A percentile compares a stretch with the other conserved stretches of the same genome.
Conservation (phyloP, 1,140 invertebrate species). For the Aethina tumida region DNA sequence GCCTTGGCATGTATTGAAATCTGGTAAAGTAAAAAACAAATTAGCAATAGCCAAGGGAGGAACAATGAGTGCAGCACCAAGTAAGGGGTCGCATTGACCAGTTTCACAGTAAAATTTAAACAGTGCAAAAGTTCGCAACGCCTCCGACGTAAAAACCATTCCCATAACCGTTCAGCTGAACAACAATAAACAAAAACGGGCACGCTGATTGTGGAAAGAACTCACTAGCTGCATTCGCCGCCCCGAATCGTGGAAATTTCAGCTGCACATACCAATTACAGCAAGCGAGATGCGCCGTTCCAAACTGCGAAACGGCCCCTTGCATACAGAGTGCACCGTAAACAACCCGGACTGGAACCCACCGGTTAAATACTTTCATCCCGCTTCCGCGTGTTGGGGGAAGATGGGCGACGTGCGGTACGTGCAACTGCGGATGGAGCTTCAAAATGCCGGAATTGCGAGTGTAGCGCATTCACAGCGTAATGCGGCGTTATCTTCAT, state of each 20-base stretch:
- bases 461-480: slow-evolving; percentile 21
- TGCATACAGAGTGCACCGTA: slow-evolving; percentile 19
- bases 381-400: neutral
- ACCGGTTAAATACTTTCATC: too few species aligned
- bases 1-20: too few species aligned
- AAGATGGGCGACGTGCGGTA: neutral
- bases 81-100: too few species aligned
- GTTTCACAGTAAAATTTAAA: too few species aligned
- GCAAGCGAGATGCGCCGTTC: slow-evolving; percentile 9
- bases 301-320: slow-evolving; percentile 14
- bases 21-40: too few species aligned
- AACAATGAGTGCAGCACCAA: too few species aligned
- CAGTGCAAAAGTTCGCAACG: too few species aligned
- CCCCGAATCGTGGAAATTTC: slow-evolving; percentile 7
- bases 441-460: slow-evolving; percentile 21
- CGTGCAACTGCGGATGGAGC: slow-evolving; percentile 5
- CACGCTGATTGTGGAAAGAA: slow-evolving; percentile 11
- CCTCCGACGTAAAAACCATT: too few species aligned
- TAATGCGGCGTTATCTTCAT: slow-evolving; percentile 30
- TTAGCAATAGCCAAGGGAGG: too few species aligned
- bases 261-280: slow-evolving; percentile 14
- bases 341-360: too few species aligned
- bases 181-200: slow-evolving; percentile 14
- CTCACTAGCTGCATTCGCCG: slow-evolving; percentile 8
- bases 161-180: too few species aligned